phyloP scores from a whole-genome alignment of 2,797 vertebrate genomes.

The Glossophaga mutica region DNA sequence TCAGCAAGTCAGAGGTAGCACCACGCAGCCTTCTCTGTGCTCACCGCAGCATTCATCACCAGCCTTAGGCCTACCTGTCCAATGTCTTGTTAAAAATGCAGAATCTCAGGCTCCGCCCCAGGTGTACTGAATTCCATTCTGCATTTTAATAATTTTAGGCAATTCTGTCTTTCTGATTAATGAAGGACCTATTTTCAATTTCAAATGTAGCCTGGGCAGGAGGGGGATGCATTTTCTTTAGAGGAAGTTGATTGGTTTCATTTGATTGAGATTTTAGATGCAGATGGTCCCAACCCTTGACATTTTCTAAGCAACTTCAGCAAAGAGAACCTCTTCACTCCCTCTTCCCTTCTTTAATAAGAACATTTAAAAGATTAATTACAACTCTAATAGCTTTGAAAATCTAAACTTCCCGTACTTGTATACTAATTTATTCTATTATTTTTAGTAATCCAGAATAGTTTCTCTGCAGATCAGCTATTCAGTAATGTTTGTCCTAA shows the following conservation, averaged over 20 bases:
- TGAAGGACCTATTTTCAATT: slow-evolving; percentile 72
- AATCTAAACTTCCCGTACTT: neutral
- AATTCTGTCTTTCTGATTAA: slow-evolving; percentile 75
- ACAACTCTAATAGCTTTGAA: neutral
- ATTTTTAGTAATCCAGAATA: neutral
- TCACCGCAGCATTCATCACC: neutral
- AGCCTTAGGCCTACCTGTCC: neutral
- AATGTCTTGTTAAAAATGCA: neutral
- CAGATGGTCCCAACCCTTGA: neutral
- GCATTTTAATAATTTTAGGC: neutral
- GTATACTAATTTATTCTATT: neutral
- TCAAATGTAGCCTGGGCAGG: slow-evolving; percentile 54
- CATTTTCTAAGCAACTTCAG: slow-evolving; percentile 3
- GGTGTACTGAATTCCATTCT: neutral
- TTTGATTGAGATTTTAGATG: slow-evolving; percentile 15
- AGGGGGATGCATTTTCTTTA: slow-evolving; percentile 37
- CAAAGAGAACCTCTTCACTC: neutral
- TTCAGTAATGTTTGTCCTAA: neutral
- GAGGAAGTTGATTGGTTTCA: slow-evolving; percentile 61
- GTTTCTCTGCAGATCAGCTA: neutral
- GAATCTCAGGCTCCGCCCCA: neutral
- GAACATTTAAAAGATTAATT: neutral
- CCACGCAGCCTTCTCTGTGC: neutral
- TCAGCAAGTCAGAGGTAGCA: neutral
- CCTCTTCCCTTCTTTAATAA: neutral